Percentiles rank a stretch among this genome's conserved stretches.
Evolutionary conservation across 1,140 invertebrate genomes (phyloP).

Genomic region (Eufriesea mexicana): DNA sequence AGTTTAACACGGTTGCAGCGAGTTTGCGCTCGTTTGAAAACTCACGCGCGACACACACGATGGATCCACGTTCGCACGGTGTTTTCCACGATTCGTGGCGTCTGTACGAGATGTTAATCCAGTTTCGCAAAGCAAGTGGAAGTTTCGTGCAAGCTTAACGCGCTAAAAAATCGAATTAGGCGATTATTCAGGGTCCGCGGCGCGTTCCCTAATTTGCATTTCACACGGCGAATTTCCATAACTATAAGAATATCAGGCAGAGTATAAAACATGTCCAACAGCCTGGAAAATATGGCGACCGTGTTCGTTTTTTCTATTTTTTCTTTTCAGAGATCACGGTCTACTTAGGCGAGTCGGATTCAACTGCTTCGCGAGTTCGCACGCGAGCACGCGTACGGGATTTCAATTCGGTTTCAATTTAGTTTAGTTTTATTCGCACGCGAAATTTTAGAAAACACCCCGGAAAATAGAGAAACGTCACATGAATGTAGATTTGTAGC

Average conservation of each 20-base stretch:
- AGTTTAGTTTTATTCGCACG: no score
- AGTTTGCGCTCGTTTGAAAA: background rate
- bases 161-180: conserved; percentile 48
- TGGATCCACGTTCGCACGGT: background rate
- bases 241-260: conserved; percentile 45
- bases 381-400: background rate
- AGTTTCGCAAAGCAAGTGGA: conserved; percentile 40
- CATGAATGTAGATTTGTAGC: background rate
- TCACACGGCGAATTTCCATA: conserved; percentile 42
- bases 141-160: conserved; percentile 46
- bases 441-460: background rate
- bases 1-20: background rate
- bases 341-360: background rate
- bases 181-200: conserved; percentile 41
- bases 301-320: background rate
- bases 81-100: conserved; percentile 8
- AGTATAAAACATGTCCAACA: conserved; percentile 35
- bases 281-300: conserved; percentile 19
- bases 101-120: conserved; percentile 19
- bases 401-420: background rate
- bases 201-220: conserved; percentile 43
- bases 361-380: background rate
- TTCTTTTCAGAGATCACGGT: background rate
- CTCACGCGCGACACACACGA: background rate
- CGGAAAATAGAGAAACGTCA: no score